These are phyloP conservation scores for Cephalotes varians DNA, from an alignment of 2,888 invertebrate genomes.

Conservation along the genomic window DNA sequence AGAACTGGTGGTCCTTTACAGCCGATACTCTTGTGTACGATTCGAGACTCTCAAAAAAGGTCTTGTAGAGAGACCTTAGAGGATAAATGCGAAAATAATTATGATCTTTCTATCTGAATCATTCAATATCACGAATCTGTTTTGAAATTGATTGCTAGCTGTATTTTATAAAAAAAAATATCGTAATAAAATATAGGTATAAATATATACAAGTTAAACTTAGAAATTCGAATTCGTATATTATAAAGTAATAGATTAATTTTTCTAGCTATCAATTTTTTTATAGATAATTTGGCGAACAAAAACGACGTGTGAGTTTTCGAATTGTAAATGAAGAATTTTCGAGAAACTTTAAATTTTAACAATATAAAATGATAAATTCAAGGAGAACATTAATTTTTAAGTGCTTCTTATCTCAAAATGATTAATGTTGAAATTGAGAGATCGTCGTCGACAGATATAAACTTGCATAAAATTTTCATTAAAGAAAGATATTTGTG, in stretches of 20 bases:
- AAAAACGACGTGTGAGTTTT: background rate
- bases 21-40: conserved; percentile 60
- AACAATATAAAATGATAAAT: background rate
- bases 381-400: background rate
- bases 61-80: background rate
- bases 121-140: background rate
- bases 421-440: background rate
- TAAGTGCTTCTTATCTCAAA: background rate
- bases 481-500: background rate
- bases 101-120: conserved; percentile 12
- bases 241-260: background rate
- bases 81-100: conserved; percentile 69
- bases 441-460: background rate
- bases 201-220: background rate
- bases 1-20: conserved; percentile 73
- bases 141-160: background rate
- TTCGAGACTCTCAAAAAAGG: conserved; percentile 46
- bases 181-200: background rate
- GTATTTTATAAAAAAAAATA: background rate
- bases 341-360: background rate
- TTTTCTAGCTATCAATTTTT: background rate
- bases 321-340: background rate
- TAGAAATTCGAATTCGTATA: background rate
- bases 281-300: background rate
- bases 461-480: background rate